Evolutionary conservation across 2,797 vertebrate species (phyloP), one percentile per base, ranked within the genome.

Genomic region (Clangula hyemalis): DNA sequence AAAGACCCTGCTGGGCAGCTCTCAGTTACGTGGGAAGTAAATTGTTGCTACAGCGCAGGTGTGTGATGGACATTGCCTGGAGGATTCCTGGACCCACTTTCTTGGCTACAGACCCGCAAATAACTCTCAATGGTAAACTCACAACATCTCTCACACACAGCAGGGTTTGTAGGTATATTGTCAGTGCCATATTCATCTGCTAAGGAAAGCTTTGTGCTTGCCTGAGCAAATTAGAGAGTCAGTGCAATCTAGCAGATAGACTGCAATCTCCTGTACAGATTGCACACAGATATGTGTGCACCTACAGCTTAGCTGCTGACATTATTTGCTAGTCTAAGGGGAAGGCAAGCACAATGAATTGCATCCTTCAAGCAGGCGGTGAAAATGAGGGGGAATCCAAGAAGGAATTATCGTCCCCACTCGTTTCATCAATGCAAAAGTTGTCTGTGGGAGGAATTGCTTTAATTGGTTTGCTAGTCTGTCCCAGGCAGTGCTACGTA

Each of bases 231-330:
- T 54, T 5, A 6, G 36, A 38, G 53, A n/a, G 43, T 68, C 16
- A 34, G 65, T n/a, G 32, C 32, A 47, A 68, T 68, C 24, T 68
- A 47, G n/a, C 24, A 68, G 10, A 58, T 8, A 58, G 22, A n/a
- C 19, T 8, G 43, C 60, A 24, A 49, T 68, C n/a, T 68, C n/a
- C 8, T n/a, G 47, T 11, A 34, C 6, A 34, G 22, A 25, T 30
- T 8, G 43, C 60, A 24, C 19, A 13, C 0, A 10, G n/a, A 3
- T 8, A 1, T 1, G 19, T 56, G 58, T 9, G 53, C 43, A 34
- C 66, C 60, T 53, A 6, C 73, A 6, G 45, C 60, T 47, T 10
- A 18, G 47, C 74, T 24, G 2, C 38, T 17, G 34, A 8, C 66
- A 32, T 32, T 4, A 17, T 39, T 10, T 27, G 34, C 54, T 32